phyloP scores from a whole-genome alignment of 2,113 vertebrate genomes.

The Trochalopteron elliotii region DNA sequence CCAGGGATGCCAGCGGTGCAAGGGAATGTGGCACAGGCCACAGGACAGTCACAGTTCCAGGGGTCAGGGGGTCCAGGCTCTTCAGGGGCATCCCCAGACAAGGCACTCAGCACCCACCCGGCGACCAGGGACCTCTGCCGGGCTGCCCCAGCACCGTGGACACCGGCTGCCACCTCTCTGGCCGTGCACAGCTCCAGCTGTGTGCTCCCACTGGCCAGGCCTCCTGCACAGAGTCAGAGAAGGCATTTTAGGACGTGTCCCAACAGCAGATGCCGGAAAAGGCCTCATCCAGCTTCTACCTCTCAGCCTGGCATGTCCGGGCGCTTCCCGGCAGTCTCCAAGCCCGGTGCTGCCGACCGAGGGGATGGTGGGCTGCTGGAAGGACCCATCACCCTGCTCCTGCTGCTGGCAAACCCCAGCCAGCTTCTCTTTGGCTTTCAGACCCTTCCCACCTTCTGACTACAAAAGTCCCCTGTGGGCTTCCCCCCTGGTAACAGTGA shows the following conservation, averaged over 20 bases:
- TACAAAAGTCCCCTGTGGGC: not conserved
- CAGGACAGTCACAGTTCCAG: not conserved
- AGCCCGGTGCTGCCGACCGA: fast-evolving
- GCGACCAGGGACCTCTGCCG: fast-evolving
- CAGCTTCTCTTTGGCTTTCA: fast-evolving
- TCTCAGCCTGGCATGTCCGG: not conserved
- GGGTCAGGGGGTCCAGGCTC: not conserved
- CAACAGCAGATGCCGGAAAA: not conserved
- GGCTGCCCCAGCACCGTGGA: fast-evolving
- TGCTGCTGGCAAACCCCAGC: not conserved
- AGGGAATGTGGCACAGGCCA: not conserved
- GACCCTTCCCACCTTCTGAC: not conserved
- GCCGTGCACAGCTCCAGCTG: fast-evolving
- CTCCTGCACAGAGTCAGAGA: not conserved
- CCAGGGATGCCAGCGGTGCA: not conserved
- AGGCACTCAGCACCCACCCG: fast-evolving
- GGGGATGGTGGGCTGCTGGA: not conserved
- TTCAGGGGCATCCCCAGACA: not conserved
- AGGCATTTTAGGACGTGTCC: not conserved
- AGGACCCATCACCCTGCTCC: fast-evolving
- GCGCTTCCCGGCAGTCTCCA: not conserved
- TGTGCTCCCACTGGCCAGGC: fast-evolving
- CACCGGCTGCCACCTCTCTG: not conserved
- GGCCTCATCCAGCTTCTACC: not conserved
- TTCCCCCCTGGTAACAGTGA: fast-evolving